Evolutionary conservation across 2,113 vertebrate species (phyloP), one percentile per base, ranked within the genome.

Genomic region (Trachemys scripta): DNA sequence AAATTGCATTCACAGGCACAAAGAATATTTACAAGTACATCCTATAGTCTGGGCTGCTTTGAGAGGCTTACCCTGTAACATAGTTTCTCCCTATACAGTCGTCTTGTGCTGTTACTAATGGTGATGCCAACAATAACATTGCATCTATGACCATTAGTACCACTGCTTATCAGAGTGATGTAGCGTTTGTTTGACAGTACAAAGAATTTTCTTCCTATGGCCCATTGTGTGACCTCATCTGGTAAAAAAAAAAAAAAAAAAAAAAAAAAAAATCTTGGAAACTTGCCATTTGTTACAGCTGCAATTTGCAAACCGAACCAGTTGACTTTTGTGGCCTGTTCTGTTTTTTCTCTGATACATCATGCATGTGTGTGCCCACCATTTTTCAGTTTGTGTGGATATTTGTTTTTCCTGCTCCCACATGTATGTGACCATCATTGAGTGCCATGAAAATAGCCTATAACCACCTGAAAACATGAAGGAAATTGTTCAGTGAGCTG

Each of bases 331-430:
- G 35, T 42, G 59, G 24, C 10, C 25, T 76, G 24, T 4, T 90
- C 5, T 17, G 1, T 0, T 0, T 76, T 90, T 16, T 20, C 22
- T 8, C 42, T 38, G 35, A 72, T 72, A 72, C n/a, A 72, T 72
- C n/a, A 72, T 17, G 65, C 29, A 5, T 10, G 87, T 80, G 27
- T 82, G 81, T 51, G 16, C 31, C 31, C 5, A 2, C 57, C n/a
- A 17, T 95, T 94, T 79, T 50, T 79, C 78, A 50, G 19, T 90
- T 88, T 89, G 69, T 38, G 10, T 95, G 95, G 49, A 31, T 82
- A n/a, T 75, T 69, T n/a, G 7, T 65, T 93, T 27, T n/a, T 94
- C 54, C 17, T 95, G 69, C 24, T 95, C 8, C 72, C 22, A 12
- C 25, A 31, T 54, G 16, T 5, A 9, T 80, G 12, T n/a, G 31